Conservation (phyloP, 2,113 vertebrate genomes). For the Zosterops lateralis region DNA sequence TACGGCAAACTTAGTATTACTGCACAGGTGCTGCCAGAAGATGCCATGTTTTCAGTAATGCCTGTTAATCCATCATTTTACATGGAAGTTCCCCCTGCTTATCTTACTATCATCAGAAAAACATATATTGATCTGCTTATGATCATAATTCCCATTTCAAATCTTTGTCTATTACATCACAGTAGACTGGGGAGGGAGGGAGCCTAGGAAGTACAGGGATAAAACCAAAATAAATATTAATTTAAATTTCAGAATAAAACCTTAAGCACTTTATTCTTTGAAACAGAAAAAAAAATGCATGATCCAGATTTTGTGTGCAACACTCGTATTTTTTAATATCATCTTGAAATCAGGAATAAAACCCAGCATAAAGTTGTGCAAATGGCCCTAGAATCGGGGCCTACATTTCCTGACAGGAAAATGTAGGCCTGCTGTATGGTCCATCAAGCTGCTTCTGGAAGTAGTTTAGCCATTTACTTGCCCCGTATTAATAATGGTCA, state of each 20-base stretch:
- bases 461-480: slow-evolving; percentile 3
- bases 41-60: not conserved
- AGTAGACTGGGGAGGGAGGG: not conserved
- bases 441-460: not conserved
- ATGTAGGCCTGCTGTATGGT: not conserved
- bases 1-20: not conserved
- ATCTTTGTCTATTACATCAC: not conserved
- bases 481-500: not conserved
- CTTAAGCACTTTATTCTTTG: not conserved
- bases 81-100: not conserved
- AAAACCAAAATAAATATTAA: not conserved
- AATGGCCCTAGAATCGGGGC: not conserved
- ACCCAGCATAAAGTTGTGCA: not conserved
- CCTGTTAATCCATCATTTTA: not conserved
- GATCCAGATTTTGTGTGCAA: not conserved
- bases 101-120: not conserved
- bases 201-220: not conserved
- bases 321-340: not conserved
- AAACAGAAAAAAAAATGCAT: not conserved
- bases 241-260: slow-evolving; percentile 2
- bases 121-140: not conserved
- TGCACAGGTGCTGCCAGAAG: not conserved
- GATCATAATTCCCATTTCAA: not conserved
- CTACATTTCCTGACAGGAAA: not conserved
- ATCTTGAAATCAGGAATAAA: not conserved